phyloP scores from a whole-genome alignment of 1,140 invertebrate genomes.

The Hypothenemus hampei region DNA sequence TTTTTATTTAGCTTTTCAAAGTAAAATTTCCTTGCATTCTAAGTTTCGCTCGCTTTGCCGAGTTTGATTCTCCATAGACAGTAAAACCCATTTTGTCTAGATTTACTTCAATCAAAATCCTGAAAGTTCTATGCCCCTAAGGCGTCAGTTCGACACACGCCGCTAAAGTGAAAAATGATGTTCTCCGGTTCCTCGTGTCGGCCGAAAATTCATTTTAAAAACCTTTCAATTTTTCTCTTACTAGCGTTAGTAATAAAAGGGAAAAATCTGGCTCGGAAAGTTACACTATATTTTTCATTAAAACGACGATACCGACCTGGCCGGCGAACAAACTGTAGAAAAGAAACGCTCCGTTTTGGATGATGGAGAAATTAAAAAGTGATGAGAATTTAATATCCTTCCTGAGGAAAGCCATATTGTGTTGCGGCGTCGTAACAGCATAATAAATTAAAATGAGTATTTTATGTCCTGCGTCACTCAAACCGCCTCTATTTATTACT shows the following conservation, averaged over 20 bases:
- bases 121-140: constrained; percentile 40
- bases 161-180: constrained; percentile 41
- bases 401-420: constrained; percentile 15
- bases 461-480: constrained; percentile 14
- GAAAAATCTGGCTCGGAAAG: too few species aligned
- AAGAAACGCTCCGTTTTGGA: constrained; percentile 2
- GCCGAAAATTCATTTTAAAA: constrained; percentile 18
- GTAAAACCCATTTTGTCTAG: constrained; percentile 40
- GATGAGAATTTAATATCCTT: constrained; percentile 25
- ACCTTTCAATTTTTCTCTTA: too few species aligned
- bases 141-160: constrained; percentile 40
- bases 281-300: too few species aligned
- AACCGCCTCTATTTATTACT: constrained; percentile 2
- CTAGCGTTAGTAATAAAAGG: too few species aligned
- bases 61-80: constrained; percentile 31
- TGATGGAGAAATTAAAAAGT: constrained; percentile 22
- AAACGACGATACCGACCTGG: too few species aligned
- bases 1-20: background rate
- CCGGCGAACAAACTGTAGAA: too few species aligned
- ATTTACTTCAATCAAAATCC: constrained; percentile 43
- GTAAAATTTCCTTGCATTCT: background rate
- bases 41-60: background rate
- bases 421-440: constrained; percentile 4
- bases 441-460: constrained; percentile 23
- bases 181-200: constrained; percentile 17